Evolutionary conservation across 2,113 vertebrate species (phyloP).

Genomic region (Rhea pennata): DNA sequence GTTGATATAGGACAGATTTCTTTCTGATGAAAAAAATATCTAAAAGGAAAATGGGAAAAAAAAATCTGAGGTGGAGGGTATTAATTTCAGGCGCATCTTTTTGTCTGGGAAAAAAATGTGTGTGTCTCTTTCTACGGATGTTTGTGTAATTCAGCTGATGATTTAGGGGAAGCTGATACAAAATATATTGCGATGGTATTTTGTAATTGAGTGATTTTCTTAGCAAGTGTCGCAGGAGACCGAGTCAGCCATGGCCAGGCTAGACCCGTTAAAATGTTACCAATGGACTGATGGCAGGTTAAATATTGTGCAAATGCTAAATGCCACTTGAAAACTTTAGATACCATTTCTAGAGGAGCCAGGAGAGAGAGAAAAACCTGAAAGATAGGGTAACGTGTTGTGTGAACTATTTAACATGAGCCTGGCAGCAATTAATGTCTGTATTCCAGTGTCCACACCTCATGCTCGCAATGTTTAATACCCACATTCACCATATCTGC

Average conservation of each 20-base stretch:
- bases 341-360: neutral
- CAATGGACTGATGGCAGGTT: constrained; percentile 55
- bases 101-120: constrained; percentile 8
- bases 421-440: constrained; percentile 16
- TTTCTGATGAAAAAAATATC: constrained; percentile 8
- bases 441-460: neutral
- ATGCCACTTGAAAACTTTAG: constrained; percentile 47
- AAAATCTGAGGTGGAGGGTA: neutral
- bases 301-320: constrained; percentile 23
- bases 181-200: neutral
- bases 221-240: constrained; percentile 25
- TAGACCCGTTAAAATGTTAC: constrained; percentile 22
- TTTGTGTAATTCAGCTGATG: neutral
- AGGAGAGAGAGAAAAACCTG: neutral
- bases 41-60: neutral
- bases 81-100: neutral
- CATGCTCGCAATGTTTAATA: constrained; percentile 49
- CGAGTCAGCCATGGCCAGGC: neutral
- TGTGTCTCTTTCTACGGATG: constrained; percentile 13
- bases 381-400: neutral
- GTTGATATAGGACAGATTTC: constrained; percentile 12
- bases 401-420: constrained; percentile 27
- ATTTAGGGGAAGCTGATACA: neutral
- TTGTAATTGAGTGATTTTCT: constrained; percentile 9
- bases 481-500: constrained; percentile 61